phyloP scores from a whole-genome alignment of 2,797 vertebrate species.

The Telmatherina bonti region DNA sequence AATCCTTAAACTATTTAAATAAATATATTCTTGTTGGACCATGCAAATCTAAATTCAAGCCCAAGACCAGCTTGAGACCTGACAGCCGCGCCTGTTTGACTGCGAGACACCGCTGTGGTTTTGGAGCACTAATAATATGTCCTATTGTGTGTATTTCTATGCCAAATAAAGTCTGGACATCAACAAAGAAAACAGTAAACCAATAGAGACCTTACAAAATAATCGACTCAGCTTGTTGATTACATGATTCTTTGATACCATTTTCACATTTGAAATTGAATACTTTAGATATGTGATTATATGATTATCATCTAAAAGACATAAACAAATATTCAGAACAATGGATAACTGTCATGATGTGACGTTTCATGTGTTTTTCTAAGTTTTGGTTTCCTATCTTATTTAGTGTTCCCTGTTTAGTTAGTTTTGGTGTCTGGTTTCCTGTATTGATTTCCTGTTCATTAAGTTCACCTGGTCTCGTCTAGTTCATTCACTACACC shows the following conservation, averaged over 20 bases:
- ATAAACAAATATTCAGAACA: not conserved
- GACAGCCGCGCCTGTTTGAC: not conserved
- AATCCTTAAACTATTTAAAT: not conserved
- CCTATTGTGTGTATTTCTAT: not conserved
- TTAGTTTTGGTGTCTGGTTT: no score
- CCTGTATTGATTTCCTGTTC: no score
- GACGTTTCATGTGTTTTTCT: no score
- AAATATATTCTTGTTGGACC: not conserved
- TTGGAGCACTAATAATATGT: not conserved
- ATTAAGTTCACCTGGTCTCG: no score
- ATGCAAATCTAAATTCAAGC: not conserved
- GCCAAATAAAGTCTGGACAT: not conserved
- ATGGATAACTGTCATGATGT: conserved; percentile 9
- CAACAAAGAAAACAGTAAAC: not conserved
- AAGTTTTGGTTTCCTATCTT: no score
- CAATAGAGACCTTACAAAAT: conserved; percentile 1
- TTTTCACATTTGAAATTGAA: not conserved
- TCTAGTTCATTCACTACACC: no score
- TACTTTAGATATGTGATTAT: no score
- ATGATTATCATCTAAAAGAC: not conserved
- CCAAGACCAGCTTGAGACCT: not conserved
- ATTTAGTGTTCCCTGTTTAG: no score
- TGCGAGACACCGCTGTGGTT: not conserved
- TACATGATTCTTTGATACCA: not conserved
- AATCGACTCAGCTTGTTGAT: not conserved